Base-by-base conservation (phyloP, 2,113 vertebrate species). In the Varanus komodoensis region DNA sequence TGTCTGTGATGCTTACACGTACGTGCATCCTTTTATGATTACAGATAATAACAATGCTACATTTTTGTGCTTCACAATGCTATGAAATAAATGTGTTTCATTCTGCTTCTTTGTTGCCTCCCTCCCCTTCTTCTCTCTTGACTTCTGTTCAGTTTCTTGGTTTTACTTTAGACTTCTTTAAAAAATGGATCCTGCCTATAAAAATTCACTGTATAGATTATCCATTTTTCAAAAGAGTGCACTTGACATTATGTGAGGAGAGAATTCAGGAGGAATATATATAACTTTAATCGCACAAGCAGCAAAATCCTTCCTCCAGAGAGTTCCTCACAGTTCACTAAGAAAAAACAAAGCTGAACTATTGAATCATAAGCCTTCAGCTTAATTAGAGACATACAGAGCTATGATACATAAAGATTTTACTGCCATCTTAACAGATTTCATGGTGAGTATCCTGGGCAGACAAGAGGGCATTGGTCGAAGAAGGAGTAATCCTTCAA, bases 171-270 rank as follows among this genome's bases (percentile, higher is more conserved):
- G 89, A 91, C 91, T 93, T 95, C 94, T 83, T 54, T 8, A 64
- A 87, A 92, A 95, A 95, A 94, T 67, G 87, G 89, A 82, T 82
- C 52, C 80, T 83, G 89, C 87, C 86, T 92, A 83, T 92, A 95
- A 95, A 89, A 96, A 95, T 90, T 92, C 92, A 38, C 73, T 0
- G 0, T 94, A 92, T 93, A 92, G 95, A 95, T 96, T 95, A 93
- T 90, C 88, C 94, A 93, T 96, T 96, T 94, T 92, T 95, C 93
- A 95, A 86, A 89, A 82, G 89, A 92, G 69, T 14, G 27, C 86
- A 92, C 89, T 38, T 92, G 93, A 89, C 64, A 34, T 89, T 86
- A 87, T 8, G 82, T 73, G 86, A 89, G 68, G 92, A 93, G 86
- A 93, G 87, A 91, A 92, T 85, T 92, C 89, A 23, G 84, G 75